Evolutionary conservation across 1,140 invertebrate genomes (phyloP).

Genomic region (Lepidurus couesii): DNA sequence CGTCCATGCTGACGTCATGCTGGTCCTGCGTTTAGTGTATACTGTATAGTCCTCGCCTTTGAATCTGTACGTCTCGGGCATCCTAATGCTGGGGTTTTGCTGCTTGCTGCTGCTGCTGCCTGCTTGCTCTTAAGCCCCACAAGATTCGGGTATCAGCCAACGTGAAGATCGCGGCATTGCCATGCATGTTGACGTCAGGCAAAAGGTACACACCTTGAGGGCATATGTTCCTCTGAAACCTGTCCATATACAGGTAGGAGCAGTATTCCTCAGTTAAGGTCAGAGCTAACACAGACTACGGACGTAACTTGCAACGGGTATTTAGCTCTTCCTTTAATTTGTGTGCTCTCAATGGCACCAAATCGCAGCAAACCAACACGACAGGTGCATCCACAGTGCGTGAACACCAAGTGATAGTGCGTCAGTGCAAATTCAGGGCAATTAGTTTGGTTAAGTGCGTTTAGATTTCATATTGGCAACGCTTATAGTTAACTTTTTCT

Average conservation of each 20-base stretch:
- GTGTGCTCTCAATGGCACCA: constrained; percentile 19
- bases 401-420: not conserved
- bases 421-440: not conserved
- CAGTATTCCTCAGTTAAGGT: constrained; percentile 5
- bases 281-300: not conserved
- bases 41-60: not conserved
- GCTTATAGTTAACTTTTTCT: too few relatives aligned
- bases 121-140: not conserved
- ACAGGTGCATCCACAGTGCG: constrained; percentile 8
- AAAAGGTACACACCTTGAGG: constrained; percentile 13
- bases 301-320: constrained; percentile 1
- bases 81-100: constrained; percentile 3
- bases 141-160: constrained; percentile 6
- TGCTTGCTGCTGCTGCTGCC: not conserved
- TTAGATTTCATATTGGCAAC: not conserved
- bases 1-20: not conserved
- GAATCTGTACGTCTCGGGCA: not conserved
- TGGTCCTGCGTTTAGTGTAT: not conserved
- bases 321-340: constrained; percentile 8
- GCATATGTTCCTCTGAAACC: constrained; percentile 10
- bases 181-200: constrained; percentile 17
- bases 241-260: constrained; percentile 21
- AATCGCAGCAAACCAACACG: not conserved
- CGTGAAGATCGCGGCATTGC: not conserved
- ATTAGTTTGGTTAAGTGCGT: not conserved